Evolutionary conservation across 2,797 vertebrate genomes (phyloP).

Genomic region (Premnoplex brunnescens): DNA sequence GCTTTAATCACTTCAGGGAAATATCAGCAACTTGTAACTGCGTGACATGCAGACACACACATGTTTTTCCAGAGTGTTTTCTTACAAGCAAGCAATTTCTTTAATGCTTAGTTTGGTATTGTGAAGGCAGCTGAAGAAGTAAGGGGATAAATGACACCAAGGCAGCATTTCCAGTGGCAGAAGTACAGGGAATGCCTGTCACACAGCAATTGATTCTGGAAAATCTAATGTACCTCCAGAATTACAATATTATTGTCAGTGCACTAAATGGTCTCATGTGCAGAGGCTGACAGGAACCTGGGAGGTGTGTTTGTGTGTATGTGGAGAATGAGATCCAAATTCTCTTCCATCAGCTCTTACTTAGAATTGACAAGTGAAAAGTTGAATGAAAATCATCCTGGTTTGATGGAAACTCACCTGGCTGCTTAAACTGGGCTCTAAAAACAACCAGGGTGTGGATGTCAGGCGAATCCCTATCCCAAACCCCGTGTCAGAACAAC

Average conservation of each 20-base stretch:
- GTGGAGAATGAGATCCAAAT: background rate
- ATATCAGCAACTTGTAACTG: background rate
- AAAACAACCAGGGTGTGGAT: background rate
- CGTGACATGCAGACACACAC: background rate
- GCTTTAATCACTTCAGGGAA: slow-evolving; percentile 1
- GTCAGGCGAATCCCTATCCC: background rate
- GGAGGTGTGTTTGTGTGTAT: accelerated
- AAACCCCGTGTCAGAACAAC: background rate
- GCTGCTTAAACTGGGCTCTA: accelerated
- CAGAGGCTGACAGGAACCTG: background rate
- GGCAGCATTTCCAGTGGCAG: background rate
- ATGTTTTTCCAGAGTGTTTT: background rate
- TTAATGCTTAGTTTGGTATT: background rate
- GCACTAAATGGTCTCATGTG: background rate
- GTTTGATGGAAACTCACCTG: background rate
- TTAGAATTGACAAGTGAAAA: background rate
- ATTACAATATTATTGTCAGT: background rate
- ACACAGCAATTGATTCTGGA: background rate
- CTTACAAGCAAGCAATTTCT: background rate
- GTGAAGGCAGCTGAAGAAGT: background rate
- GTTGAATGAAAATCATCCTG: background rate
- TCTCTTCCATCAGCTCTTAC: background rate
- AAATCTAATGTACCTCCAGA: background rate
- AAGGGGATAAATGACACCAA: background rate
- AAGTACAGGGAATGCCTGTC: background rate